Conservation (phyloP, 2,888 invertebrate genomes). For the Cephus pulcher region DNA sequence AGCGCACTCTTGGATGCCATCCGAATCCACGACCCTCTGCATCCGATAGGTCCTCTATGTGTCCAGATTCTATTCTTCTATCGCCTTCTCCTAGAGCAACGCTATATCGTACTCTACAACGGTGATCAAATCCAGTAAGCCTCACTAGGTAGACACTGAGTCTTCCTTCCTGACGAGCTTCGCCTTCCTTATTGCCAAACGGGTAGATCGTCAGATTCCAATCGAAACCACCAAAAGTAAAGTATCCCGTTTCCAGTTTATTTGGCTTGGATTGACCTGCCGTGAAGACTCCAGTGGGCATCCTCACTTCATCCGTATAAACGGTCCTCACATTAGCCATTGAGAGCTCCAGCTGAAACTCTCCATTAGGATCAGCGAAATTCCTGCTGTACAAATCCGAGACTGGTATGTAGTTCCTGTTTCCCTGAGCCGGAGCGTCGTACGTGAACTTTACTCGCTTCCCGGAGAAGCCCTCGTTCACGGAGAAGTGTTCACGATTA, state of each 20-base stretch:
- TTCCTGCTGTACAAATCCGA: conserved; percentile 77
- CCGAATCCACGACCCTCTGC: conserved; percentile 78
- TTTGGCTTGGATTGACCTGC: conserved; percentile 55
- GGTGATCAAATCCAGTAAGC: conserved; percentile 84
- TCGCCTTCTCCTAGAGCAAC: conserved; percentile 78
- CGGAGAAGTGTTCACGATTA: conserved; percentile 85
- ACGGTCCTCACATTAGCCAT: conserved; percentile 81
- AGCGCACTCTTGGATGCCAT: conserved; percentile 76
- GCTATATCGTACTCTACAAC: conserved; percentile 80
- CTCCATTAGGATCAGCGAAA: conserved; percentile 84
- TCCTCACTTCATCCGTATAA: conserved; percentile 77
- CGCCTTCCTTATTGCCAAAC: conserved; percentile 70
- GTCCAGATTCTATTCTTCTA: conserved; percentile 75
- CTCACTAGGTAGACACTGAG: conserved; percentile 75
- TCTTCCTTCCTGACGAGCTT: conserved; percentile 63
- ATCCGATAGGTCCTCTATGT: conserved; percentile 78
- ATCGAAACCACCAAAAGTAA: conserved; percentile 84
- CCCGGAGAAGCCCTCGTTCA: conserved; percentile 83
- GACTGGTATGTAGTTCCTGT: conserved; percentile 79
- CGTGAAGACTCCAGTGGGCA: conserved; percentile 57
- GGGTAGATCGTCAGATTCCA: conserved; percentile 80
- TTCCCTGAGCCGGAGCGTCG: conserved; percentile 79
- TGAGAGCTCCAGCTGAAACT: conserved; percentile 82
- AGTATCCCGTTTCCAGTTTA: conserved; percentile 75
- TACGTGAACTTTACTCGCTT: conserved; percentile 79